Base-by-base conservation (phyloP, 1,140 invertebrate species). In the Sarcophaga peregrina region DNA sequence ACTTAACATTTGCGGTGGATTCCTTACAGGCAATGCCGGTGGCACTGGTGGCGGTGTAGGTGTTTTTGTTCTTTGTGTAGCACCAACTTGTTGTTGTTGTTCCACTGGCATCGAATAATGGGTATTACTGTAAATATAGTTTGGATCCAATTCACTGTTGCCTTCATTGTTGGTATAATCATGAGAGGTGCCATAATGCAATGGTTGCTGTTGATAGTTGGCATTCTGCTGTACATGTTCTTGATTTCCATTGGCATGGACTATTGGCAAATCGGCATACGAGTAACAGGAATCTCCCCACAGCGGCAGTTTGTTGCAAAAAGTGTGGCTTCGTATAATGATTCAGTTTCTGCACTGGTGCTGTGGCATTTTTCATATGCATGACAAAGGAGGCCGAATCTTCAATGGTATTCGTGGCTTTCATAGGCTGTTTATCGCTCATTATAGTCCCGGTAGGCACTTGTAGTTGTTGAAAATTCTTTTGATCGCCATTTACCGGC, bases 311-410 rank as follows among this genome's bases (percentile, higher is more conserved):
- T 68, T 87, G 85, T 25, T 85, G 75, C 25, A 89, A 82, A 80
- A 89, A 89, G 84, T 89, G 87, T 15, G 88, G 88, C 84, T 89
- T 89, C 10, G 88, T 89, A 68, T 89, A 89, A 80, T 89, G 88
- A 78, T 89, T 89, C 45, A 88, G 82, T 75, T 85, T 87, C 5
- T 81, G 75, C 54, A 50, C 20, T 25, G 48, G 20, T 45, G 86
- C 7, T 85, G 86, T 8, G 83, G 85, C 50, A 82, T 76, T 84
- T 48, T 89, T 90, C 84, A 90, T 85, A 82, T 90, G 89, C 74
- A 90, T 68, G 80, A 90, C 86, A 83, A 89, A 90, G 45, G 82
- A 86, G 80, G 86, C 84, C 48, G 86, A 88, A 81, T 90, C 88
- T 50, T 90, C 88, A 72, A 88, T 85, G 20, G 82, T 84, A 54